phyloP scores from a whole-genome alignment of 2,797 vertebrate genomes.

The Sciurus carolinensis region DNA sequence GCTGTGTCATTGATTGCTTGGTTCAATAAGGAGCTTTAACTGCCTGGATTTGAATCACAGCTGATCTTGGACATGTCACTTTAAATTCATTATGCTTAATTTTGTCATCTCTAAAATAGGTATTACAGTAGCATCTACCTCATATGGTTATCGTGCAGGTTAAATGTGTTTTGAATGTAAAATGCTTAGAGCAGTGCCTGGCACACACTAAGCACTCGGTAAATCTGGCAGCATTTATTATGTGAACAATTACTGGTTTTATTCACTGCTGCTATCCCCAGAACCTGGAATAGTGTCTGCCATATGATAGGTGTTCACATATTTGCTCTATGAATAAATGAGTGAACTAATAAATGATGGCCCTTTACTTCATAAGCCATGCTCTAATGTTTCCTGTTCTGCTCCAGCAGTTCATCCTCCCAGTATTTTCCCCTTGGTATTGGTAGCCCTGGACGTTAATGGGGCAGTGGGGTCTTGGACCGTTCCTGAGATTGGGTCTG shows the following conservation, averaged over 20 bases:
- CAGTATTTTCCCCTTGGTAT: background rate
- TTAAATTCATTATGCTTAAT: background rate
- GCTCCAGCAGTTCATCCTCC: background rate
- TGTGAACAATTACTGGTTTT: conserved; percentile 23
- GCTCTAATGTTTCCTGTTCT: background rate
- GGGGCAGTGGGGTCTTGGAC: background rate
- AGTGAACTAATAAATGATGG: background rate
- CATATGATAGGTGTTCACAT: background rate
- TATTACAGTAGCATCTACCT: background rate
- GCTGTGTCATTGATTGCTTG: background rate
- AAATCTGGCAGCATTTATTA: background rate
- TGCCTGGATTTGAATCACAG: conserved; percentile 14
- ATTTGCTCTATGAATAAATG: background rate
- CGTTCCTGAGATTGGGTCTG: background rate
- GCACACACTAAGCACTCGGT: background rate
- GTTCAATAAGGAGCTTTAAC: background rate
- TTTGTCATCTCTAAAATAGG: conserved; percentile 37
- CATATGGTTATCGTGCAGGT: background rate
- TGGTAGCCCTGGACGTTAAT: background rate
- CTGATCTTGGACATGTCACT: background rate
- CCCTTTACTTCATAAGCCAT: background rate
- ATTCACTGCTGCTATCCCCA: background rate
- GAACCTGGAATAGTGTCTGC: background rate
- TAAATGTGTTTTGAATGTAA: background rate
- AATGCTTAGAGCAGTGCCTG: background rate